A percentile compares a stretch with the other conserved stretches of the same genome.
Conservation (phyloP, 2,113 vertebrate species). For the Empidonax traillii region DNA sequence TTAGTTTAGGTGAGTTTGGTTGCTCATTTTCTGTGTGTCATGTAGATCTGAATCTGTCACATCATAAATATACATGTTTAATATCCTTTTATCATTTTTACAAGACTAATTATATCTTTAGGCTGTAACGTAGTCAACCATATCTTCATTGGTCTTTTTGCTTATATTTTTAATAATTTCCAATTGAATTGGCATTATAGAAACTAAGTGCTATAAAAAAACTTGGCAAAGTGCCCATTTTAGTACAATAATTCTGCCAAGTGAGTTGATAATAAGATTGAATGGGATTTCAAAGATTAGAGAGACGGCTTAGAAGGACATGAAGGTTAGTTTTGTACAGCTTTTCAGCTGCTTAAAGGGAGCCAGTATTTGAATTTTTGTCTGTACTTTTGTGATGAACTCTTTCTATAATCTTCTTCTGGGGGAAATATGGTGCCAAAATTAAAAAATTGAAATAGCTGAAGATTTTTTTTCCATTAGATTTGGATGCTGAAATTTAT, state of each 20-base stretch:
- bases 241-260: constrained; percentile 24
- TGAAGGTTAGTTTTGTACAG: background rate
- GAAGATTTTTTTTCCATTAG: background rate
- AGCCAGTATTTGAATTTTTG: background rate
- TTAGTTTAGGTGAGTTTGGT: background rate
- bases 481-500: background rate
- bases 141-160: background rate
- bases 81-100: background rate
- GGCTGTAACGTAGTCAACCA: rapidly evolving
- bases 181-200: background rate
- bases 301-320: background rate
- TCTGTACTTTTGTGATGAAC: background rate
- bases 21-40: background rate
- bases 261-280: constrained; percentile 32
- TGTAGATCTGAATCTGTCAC: background rate
- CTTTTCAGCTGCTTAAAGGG: background rate
- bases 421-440: background rate
- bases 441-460: background rate
- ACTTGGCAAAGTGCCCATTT: background rate
- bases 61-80: background rate
- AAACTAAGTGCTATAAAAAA: background rate
- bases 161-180: background rate
- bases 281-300: constrained; percentile 43
- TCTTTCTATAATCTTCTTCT: background rate
- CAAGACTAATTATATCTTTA: background rate